phyloP scores from a whole-genome alignment of 35 echinoderm and acorn worm genomes.

The Hemicentrotus pulcherrimus region DNA sequence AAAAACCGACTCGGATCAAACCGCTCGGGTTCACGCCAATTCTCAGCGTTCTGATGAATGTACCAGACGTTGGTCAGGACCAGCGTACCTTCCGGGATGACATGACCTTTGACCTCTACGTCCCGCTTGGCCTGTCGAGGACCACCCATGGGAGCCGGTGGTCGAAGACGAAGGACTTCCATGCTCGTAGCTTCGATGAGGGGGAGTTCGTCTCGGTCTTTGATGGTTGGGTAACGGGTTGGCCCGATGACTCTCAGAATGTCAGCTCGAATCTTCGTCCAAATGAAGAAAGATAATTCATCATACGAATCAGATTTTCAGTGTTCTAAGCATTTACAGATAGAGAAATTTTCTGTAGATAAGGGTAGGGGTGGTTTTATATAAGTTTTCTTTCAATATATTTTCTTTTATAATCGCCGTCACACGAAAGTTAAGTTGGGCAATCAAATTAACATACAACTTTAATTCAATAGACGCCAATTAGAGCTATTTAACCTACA shows the following conservation, averaged over 20 bases:
- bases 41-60: slow-evolving; percentile 23
- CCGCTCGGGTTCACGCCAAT: slow-evolving; percentile 1
- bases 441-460: too few species aligned
- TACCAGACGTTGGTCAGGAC: slow-evolving; percentile 40
- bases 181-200: slow-evolving; percentile 39
- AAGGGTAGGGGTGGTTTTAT: too few species aligned
- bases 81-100: slow-evolving; percentile 39
- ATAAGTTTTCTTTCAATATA: too few species aligned
- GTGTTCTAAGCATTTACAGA: too few species aligned
- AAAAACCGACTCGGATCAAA: slow-evolving; percentile 33
- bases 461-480: too few species aligned
- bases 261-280: background rate
- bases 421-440: too few species aligned
- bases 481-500: too few species aligned
- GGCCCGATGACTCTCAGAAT: slow-evolving; percentile 26
- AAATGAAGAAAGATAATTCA: background rate
- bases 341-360: too few species aligned
- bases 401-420: too few species aligned
- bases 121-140: slow-evolving; percentile 7
- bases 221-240: slow-evolving; percentile 14
- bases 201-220: slow-evolving; percentile 25
- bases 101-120: background rate
- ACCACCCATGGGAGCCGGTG: slow-evolving; percentile 34
- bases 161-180: slow-evolving; percentile 41
- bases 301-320: too few species aligned